Base-by-base conservation (phyloP, 2,888 invertebrate genomes). In the Sclerodermus sp. region DNA sequence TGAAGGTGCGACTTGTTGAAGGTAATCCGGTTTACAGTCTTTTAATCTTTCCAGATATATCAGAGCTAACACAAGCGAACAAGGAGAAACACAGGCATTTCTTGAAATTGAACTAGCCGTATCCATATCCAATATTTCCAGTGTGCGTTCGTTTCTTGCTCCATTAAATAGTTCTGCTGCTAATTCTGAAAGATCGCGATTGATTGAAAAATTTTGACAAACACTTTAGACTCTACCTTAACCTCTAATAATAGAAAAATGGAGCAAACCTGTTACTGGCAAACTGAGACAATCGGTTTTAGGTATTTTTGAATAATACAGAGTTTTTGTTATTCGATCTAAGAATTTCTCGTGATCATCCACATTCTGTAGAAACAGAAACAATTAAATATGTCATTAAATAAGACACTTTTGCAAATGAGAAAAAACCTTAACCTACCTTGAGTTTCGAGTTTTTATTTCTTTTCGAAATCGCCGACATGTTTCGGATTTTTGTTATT, bases 21-120 rank as follows among this genome's bases (percentile, higher is more conserved):
- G 83, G 79, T 95, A 96, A 62, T 89, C 87, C 0, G 91, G 89
- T 81, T 93, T 91, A 66, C 84, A 83, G 54, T 83, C 82, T 75
- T 90, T 88, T 47, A 98, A 84, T 59, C 96, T 85, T 80, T 97
- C 96, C 66, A 97, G 83, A 80, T 98, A 98, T 39, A 97, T 84
- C 71, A 98, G 82, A 23, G 97, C 96, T 68, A 97, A 84, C 64
- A 97, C 90, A 47, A 98, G 84, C 12, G 96, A 92, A 76, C 94
- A 94, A 0, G 97, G 96, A 8, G 94, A 92, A 58, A 93, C 89
- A 77, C 89, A 91, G 5, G 94, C 91, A 68, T 87, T 85, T 70
- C 89, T 84, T 48, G 86, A 87, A 57, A 92, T 85, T 70, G 84
- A 83, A 41, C 90, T 89, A 56, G 91, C 91, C 66, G 88, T 87